Conservation (phyloP, 2,888 invertebrate genomes). For the Brenthis daphne region DNA sequence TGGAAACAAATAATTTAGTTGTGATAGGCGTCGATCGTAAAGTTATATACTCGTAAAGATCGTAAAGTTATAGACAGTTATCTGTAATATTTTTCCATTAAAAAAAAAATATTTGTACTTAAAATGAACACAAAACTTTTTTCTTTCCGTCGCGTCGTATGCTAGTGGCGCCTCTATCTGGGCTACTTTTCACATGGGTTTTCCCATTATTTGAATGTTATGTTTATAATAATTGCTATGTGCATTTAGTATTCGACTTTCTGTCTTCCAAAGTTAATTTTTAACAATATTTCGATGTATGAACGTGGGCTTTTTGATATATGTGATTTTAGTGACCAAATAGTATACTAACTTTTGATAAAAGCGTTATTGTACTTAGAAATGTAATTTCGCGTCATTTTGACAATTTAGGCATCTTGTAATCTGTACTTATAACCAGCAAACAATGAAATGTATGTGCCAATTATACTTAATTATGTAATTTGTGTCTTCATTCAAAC, state of each 20-base stretch:
- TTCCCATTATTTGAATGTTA: too few species aligned
- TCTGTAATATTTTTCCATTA: too few species aligned
- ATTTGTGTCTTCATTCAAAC: constrained; percentile 8
- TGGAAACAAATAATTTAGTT: too few species aligned
- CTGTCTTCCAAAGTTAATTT: constrained; percentile 42
- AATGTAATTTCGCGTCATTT: constrained; percentile 25
- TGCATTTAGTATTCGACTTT: constrained; percentile 9
- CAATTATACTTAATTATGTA: constrained; percentile 47
- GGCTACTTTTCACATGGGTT: too few species aligned
- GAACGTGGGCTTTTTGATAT: constrained; percentile 52
- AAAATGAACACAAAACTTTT: too few species aligned
- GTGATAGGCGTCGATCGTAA: too few species aligned
- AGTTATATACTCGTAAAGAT: too few species aligned
- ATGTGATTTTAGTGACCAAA: constrained; percentile 71
- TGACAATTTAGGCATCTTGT: constrained; percentile 20
- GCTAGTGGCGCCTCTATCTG: too few species aligned
- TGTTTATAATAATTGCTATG: neutral
- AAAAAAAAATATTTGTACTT: too few species aligned
- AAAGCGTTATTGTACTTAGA: constrained; percentile 48
- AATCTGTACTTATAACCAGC: constrained; percentile 31
- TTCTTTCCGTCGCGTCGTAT: too few species aligned
- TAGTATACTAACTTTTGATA: constrained; percentile 57
- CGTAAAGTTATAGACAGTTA: too few species aligned
- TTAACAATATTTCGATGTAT: constrained; percentile 14
- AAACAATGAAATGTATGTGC: constrained; percentile 56